Base-by-base conservation (phyloP, 92 coral and sea anemone genomes). In the Epizoanthus ramosus region DNA sequence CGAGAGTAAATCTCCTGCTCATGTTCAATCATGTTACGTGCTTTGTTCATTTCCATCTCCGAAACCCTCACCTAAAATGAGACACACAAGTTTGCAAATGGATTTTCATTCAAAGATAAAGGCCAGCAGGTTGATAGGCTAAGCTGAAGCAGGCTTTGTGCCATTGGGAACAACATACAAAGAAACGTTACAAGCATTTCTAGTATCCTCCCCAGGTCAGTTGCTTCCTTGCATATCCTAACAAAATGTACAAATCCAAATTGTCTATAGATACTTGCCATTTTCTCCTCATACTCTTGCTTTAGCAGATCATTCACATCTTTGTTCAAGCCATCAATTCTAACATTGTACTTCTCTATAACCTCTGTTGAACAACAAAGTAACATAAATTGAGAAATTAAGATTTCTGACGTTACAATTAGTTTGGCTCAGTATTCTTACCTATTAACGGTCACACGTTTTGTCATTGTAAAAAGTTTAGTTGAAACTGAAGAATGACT, bases 21-120 rank as follows among this genome's bases (percentile, higher is more conserved):
- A 80, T 95, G 98, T 63, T 93, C 97, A 9, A 95, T 86, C 79
- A 95, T 83, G 68, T 95, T 95, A 23, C 91, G 91, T 1, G 98
- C 98, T 83, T 95, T 95, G 66, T 88, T 95, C 91, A 90, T 89
- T 86, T 93, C 94, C 98, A 95, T 93, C 76, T 95, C 98, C 0
- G 98, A 91, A 21, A 93, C 79, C 57, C 98, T 91, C 85, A 95
- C 68, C 98, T 95, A 23, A 56, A 87, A 75, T 7, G 82, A 61
- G 41, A 58, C 17, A 75, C 63, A 33, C 63, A 33, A 75, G 59
- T 13, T 50, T 15, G 53, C 14, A n/a, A 0, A 52, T 19, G 63
- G 56, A 53, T 50, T 74, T 33, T 28, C 15, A 10, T 43, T 43
- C 22, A 17, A 9, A 25, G 45, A 25, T 25, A 24, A 2, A 9